Base-by-base conservation (phyloP, 1,140 invertebrate species). In the Calliphora vicina region DNA sequence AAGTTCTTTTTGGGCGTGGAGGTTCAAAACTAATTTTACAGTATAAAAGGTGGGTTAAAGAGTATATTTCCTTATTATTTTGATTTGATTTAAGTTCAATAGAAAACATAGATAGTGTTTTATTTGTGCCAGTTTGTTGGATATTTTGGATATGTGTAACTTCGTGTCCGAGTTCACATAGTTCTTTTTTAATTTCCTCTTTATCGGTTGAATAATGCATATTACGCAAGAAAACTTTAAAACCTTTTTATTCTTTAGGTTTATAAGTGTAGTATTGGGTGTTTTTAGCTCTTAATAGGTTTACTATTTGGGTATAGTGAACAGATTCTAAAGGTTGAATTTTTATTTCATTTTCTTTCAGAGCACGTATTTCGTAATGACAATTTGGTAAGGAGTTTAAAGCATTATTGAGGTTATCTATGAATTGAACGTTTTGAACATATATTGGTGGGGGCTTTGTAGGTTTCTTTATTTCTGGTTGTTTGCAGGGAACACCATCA, bases 61-160 rank as follows among this genome's bases (percentile, higher is more conserved):
- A 45, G 43, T 61, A 81, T 26, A 81, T 81, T 20, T 57, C 43
- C 43, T 81, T 45, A 20, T 80, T 80, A 25, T 80, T 80, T 4
- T 17, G 2, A 8, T 80, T 80, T 45, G 9, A 42, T 45, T 80
- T 80, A 13, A 81, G 27, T 57, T 26, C 45, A 4, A 81, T 61
- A 12, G 80, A 50, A 61, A 81, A 81, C 12, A 81, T 3, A 57
- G 80, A 43, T 10, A 81, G 43, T 17, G 43, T 5, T 81, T 29
- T 25, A 17, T 81, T 81, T 20, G 80, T 57, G 13, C 5, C 3
- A 2, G 5, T 2, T 2, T 27, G 43, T 26, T 57, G 9, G 25
- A 81, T 57, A 61, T 81, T 81, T 50, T 81, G 25, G n/a, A n/a
- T n/a, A n/a, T n/a, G n/a, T n/a, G 23, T 45, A 26, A 81, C 80